Percentiles rank a stretch among this genome's conserved stretches.
Evolutionary conservation across 1,140 invertebrate genomes (phyloP).

Genomic region (Listronotus bonariensis): DNA sequence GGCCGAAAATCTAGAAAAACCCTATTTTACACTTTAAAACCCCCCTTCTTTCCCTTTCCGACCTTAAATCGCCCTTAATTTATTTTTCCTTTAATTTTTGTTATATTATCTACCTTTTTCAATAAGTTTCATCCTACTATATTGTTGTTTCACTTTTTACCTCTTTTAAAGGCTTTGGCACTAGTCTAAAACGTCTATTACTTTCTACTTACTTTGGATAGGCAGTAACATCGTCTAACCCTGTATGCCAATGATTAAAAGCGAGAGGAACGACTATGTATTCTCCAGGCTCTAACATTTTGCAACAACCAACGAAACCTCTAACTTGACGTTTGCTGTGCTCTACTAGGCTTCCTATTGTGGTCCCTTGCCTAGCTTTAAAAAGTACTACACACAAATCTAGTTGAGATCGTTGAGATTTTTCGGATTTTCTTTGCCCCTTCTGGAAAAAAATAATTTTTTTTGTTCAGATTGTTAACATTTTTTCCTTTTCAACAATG

Average conservation of each 20-base stretch:
- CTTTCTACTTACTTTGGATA: conserved; percentile 65
- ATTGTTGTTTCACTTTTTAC: no score
- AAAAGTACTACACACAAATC: conserved; percentile 94
- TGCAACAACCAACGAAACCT: conserved; percentile 93
- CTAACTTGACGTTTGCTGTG: conserved; percentile 91
- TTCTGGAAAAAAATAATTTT: conserved; percentile 73
- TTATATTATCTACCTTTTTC: no score
- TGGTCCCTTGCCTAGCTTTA: conserved; percentile 76
- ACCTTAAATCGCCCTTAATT: no score
- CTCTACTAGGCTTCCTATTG: conserved; percentile 88
- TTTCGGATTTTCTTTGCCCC: conserved; percentile 78
- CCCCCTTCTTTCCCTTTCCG: no score
- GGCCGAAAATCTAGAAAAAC: no score
- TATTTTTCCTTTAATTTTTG: no score
- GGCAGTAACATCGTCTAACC: conserved; percentile 74
- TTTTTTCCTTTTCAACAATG: no score
- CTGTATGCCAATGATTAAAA: conserved; percentile 96
- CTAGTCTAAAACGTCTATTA: no score
- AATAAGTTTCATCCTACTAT: no score
- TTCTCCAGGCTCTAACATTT: conserved; percentile 93
- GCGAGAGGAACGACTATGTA: conserved; percentile 92
- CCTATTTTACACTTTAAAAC: no score
- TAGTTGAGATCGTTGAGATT: conserved; percentile 84
- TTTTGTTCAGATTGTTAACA: no score
- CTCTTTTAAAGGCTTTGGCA: no score